These are phyloP conservation scores for Mus musculus DNA, from an alignment of 2,113 vertebrate genomes.

Conservation along the genomic window GRCm39 chr14:19829001-19829500, in stretches of 20 bases:
- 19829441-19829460: neutral
- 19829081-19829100: neutral
- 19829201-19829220: neutral
- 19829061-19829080: neutral
- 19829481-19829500: neutral
- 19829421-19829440: neutral
- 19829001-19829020: slow-evolving; percentile 97
- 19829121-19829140: neutral
- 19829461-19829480: neutral
- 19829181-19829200: neutral
- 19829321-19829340: neutral
- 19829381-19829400: neutral
- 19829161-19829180: neutral
- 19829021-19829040: slow-evolving; percentile 94
- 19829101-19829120: neutral
- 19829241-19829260: neutral
- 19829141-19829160: neutral
- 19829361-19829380: neutral
- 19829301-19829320: neutral
- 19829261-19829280: neutral
- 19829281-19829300: neutral
- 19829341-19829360: neutral
- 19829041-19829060: slow-evolving; percentile 91
- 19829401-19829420: neutral
- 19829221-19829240: neutral